A percentile compares a stretch with the other conserved stretches of the same genome.
These are phyloP conservation scores for Tenualosa ilisha DNA, from an alignment of 2,797 vertebrate genomes.

Conservation along the genomic window DNA sequence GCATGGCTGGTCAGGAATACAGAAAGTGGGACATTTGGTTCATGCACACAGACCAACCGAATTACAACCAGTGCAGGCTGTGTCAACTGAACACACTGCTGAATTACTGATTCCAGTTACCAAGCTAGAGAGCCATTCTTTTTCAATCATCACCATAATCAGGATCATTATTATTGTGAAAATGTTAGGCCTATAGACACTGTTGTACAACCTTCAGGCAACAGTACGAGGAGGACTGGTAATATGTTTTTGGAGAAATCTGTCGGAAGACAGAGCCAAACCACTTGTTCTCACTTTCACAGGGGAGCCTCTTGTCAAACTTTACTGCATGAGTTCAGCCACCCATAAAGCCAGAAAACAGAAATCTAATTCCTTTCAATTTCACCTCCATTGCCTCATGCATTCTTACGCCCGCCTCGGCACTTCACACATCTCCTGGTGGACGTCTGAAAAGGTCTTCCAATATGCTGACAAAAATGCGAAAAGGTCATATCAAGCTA, in stretches of 20 bases:
- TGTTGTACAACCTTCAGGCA: background rate
- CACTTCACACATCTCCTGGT: background rate
- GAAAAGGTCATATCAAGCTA: constrained; percentile 5
- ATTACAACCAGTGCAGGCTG: background rate
- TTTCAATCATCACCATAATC: background rate
- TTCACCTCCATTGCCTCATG: background rate
- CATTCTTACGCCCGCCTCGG: background rate
- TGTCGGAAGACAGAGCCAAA: background rate
- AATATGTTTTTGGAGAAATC: background rate
- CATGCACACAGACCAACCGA: background rate
- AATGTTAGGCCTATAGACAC: background rate
- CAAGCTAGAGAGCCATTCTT: background rate
- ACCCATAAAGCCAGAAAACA: background rate
- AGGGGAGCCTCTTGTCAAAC: background rate
- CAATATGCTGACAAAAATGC: background rate
- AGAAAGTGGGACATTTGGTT: background rate
- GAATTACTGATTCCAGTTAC: background rate
- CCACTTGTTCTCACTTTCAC: background rate
- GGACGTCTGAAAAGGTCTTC: constrained; percentile 6
- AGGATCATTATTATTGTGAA: background rate
- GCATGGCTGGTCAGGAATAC: background rate
- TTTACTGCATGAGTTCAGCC: background rate
- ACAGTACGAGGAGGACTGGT: background rate
- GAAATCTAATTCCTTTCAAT: constrained; percentile 7
- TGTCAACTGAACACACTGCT: background rate